Evolutionary conservation across 2,113 vertebrate genomes (phyloP).

Genomic region (Numida meleagris): DNA sequence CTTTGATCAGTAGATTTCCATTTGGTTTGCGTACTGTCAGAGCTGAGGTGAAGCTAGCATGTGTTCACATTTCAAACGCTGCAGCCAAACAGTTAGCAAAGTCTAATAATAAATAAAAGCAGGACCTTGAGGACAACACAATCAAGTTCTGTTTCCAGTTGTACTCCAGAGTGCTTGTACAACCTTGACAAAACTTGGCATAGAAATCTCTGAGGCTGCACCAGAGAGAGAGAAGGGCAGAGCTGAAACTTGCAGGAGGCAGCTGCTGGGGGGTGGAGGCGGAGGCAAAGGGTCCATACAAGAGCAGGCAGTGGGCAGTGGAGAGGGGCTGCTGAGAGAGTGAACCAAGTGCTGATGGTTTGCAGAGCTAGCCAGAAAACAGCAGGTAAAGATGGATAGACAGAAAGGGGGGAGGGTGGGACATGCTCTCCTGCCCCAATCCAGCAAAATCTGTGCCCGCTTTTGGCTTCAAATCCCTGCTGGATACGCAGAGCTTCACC

Average conservation of each 20-base stretch:
- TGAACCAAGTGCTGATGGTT: neutral
- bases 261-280: neutral
- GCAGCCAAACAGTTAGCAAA: constrained; percentile 10
- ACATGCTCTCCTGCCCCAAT: neutral
- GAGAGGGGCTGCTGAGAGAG: neutral
- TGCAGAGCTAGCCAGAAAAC: neutral
- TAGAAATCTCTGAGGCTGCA: neutral
- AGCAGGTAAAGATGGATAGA: neutral
- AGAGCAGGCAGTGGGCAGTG: neutral
- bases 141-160: neutral
- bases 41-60: neutral
- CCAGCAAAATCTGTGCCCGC: neutral
- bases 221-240: neutral
- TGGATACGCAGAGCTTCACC: neutral
- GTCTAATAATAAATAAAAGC: constrained; percentile 38
- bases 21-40: neutral
- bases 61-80: neutral
- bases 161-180: neutral
- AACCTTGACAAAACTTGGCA: constrained; percentile 24
- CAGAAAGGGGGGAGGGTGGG: neutral
- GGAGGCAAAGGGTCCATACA: rapidly evolving
- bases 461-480: neutral
- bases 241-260: neutral
- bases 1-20: constrained; percentile 54
- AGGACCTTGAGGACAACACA: constrained; percentile 12